Evolutionary conservation across 2,888 invertebrate genomes (phyloP).

Genomic region (Rotaria socialis): DNA sequence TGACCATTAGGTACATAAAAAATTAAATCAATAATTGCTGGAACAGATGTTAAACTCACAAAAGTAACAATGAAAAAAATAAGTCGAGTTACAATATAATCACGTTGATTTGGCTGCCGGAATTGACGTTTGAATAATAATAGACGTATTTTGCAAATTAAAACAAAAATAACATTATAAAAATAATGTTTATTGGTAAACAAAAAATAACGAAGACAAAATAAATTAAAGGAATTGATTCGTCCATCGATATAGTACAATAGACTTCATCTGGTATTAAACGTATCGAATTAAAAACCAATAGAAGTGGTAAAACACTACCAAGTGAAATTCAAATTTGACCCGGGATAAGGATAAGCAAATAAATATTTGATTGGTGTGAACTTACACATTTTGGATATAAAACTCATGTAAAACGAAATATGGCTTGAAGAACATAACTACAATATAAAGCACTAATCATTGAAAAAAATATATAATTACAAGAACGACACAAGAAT

Average conservation of each 20-base stretch:
- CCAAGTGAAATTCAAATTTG: not conserved
- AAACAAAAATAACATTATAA: too few species aligned
- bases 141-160: not conserved
- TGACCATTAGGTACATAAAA: not conserved
- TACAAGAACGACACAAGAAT: not conserved
- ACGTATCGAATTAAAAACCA: not conserved
- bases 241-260: not conserved
- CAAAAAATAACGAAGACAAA: not conserved
- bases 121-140: not conserved
- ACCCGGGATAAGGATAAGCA: not conserved
- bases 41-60: not conserved
- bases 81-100: not conserved
- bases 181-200: not conserved
- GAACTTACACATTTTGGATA: not conserved
- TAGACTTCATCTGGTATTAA: not conserved
- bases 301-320: not conserved
- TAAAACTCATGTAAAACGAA: not conserved
- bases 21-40: not conserved
- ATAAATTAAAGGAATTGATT: not conserved
- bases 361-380: too few species aligned
- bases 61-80: not conserved
- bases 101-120: not conserved
- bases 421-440: not conserved
- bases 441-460: not conserved
- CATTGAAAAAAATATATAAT: not conserved